These are phyloP conservation scores for Drosophila watanabei DNA, from an alignment of 1,140 invertebrate genomes.

Conservation along the genomic window DNA sequence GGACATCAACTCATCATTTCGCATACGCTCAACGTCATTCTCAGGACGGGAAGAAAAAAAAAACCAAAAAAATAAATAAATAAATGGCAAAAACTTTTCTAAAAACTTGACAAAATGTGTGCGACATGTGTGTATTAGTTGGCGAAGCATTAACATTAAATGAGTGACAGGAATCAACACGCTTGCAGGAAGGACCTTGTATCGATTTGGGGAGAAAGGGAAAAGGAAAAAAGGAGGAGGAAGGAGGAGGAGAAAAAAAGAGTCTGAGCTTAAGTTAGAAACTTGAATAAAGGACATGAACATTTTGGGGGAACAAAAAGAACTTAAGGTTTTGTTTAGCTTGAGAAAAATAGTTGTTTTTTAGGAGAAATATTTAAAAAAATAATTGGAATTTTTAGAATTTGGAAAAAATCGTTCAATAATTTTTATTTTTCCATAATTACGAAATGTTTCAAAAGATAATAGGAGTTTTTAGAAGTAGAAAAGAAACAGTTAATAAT, in stretches of 20 bases:
- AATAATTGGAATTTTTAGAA: too few species aligned
- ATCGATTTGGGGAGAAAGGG: constrained; percentile 18
- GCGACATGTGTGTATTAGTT: constrained; percentile 60
- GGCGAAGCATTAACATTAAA: constrained; percentile 71
- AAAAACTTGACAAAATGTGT: constrained; percentile 78
- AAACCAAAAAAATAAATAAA: constrained; percentile 10
- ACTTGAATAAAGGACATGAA: constrained; percentile 9
- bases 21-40: constrained; percentile 52
- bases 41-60: constrained; percentile 12
- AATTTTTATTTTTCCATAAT: too few species aligned
- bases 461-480: not conserved
- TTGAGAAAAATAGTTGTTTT: not conserved
- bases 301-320: too few species aligned
- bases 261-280: not conserved
- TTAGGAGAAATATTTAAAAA: too few species aligned
- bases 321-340: not conserved
- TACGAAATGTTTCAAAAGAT: not conserved
- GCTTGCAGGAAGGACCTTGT: constrained; percentile 8
- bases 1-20: constrained; percentile 72
- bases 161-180: constrained; percentile 76
- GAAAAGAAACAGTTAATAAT: not conserved
- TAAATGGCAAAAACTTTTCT: constrained; percentile 65
- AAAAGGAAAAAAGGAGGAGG: not conserved
- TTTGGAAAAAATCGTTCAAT: too few species aligned
- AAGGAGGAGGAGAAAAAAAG: not conserved